phyloP scores from a whole-genome alignment of 2,113 vertebrate genomes.

The Sinocyclocheilus rhinocerous region DNA sequence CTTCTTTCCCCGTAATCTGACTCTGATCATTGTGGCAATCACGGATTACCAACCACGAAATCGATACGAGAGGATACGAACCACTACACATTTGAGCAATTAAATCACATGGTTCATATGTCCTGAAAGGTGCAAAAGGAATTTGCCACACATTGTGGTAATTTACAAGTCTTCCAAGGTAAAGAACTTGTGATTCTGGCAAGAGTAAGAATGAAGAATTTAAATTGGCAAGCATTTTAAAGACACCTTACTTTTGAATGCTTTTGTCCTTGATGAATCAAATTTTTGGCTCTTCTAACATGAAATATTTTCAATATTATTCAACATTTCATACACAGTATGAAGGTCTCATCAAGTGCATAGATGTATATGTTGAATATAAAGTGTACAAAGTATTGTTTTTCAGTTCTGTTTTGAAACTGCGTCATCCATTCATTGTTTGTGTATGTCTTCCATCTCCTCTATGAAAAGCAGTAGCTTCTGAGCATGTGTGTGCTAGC shows the following conservation, averaged over 20 bases:
- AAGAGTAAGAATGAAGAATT: background rate
- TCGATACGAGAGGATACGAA: conserved; percentile 64
- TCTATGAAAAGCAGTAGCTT: background rate
- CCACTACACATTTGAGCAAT: conserved; percentile 17
- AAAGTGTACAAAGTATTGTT: background rate
- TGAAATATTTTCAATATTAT: background rate
- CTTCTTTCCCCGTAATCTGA: conserved; percentile 68
- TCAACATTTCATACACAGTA: background rate
- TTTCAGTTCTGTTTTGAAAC: background rate
- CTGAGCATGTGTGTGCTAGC: background rate
- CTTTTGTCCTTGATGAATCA: background rate
- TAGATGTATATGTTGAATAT: background rate
- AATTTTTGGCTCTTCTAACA: background rate
- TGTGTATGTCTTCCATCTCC: background rate
- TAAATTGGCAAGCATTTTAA: background rate
- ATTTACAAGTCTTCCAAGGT: background rate
- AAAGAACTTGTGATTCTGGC: background rate
- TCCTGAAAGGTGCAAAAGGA: conserved; percentile 50
- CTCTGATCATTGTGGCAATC: conserved; percentile 75
- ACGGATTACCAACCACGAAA: conserved; percentile 70
- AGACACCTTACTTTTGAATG: background rate
- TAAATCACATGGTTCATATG: conserved; percentile 43
- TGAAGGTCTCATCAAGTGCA: background rate
- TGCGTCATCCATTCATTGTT: background rate
- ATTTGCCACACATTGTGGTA: background rate